Conservation (phyloP, 1,140 invertebrate genomes). For the Aradophagus sp. region DNA sequence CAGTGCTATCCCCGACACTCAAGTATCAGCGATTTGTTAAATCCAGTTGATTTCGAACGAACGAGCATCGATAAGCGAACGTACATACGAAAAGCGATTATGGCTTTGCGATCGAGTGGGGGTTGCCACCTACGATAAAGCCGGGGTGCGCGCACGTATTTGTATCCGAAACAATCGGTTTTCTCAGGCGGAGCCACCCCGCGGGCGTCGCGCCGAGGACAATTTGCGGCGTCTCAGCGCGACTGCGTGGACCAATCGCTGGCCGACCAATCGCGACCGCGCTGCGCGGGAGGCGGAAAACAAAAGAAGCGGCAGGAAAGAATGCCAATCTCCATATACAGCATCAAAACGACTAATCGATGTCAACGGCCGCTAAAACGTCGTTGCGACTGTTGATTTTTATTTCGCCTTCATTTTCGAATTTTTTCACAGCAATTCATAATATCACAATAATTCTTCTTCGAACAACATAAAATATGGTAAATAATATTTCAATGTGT, state of each 20-base stretch:
- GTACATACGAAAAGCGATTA: slow-evolving; percentile 21
- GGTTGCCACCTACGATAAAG: slow-evolving; percentile 48
- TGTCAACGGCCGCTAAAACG: too few relatives aligned
- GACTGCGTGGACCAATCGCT: slow-evolving; percentile 56
- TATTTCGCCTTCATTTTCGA: too few relatives aligned
- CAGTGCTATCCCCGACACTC: too few relatives aligned
- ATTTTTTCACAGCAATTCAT: too few relatives aligned
- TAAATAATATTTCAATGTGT: too few relatives aligned
- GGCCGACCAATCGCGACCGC: slow-evolving; percentile 42
- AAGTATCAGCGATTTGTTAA: too few relatives aligned
- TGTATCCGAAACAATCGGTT: slow-evolving; percentile 47
- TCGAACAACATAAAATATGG: too few relatives aligned
- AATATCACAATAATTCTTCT: too few relatives aligned
- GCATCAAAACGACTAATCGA: slow-evolving; percentile 12
- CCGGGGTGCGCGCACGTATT: slow-evolving; percentile 35
- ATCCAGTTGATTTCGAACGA: too few relatives aligned
- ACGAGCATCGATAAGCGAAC: too few relatives aligned
- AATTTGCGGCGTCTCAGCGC: slow-evolving; percentile 53
- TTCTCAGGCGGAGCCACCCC: slow-evolving; percentile 43
- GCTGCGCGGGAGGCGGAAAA: slow-evolving; percentile 57
- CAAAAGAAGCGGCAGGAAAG: slow-evolving; percentile 51
- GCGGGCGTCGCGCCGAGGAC: slow-evolving; percentile 33
- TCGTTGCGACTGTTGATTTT: too few relatives aligned
- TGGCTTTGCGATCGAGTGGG: slow-evolving; percentile 29
- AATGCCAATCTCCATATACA: slow-evolving; percentile 37